Percentiles rank a stretch among this genome's conserved stretches.
Conservation (phyloP, 2,113 vertebrate genomes). For the Gadus chalcogrammus region DNA sequence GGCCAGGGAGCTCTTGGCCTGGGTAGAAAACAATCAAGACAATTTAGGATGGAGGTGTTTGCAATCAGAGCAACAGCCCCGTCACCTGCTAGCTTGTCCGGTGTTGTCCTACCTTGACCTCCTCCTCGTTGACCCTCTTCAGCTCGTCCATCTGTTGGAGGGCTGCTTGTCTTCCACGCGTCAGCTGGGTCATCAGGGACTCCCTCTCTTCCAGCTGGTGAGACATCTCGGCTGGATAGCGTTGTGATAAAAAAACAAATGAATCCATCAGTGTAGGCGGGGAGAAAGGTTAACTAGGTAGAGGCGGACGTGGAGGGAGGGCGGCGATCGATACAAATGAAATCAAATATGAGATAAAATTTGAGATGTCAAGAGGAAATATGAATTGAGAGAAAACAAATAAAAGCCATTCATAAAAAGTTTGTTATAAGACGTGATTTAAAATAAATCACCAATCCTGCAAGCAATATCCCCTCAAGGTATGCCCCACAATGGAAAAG, state of each 20-base stretch:
- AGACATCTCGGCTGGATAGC: constrained; percentile 46
- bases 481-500: neutral
- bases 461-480: no score
- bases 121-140: constrained; percentile 57
- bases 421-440: neutral
- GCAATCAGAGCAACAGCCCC: neutral
- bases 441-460: no score
- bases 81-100: neutral
- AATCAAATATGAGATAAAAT: neutral
- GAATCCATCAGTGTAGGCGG: neutral
- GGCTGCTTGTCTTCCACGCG: constrained; percentile 53
- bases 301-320: no score
- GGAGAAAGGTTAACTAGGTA: no score
- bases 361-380: no score
- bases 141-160: constrained; percentile 49
- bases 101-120: constrained; percentile 45
- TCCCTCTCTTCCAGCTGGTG: constrained; percentile 60
- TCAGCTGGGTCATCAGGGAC: constrained; percentile 58
- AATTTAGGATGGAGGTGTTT: neutral
- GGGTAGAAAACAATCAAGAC: neutral
- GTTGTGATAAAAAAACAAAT: neutral
- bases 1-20: constrained; percentile 48
- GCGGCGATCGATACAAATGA: neutral
- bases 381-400: no score
- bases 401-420: neutral